A percentile compares a stretch with the other conserved stretches of the same genome.
Conservation (phyloP, 2,797 vertebrate species). For the Cyprinodon diabolis region DNA sequence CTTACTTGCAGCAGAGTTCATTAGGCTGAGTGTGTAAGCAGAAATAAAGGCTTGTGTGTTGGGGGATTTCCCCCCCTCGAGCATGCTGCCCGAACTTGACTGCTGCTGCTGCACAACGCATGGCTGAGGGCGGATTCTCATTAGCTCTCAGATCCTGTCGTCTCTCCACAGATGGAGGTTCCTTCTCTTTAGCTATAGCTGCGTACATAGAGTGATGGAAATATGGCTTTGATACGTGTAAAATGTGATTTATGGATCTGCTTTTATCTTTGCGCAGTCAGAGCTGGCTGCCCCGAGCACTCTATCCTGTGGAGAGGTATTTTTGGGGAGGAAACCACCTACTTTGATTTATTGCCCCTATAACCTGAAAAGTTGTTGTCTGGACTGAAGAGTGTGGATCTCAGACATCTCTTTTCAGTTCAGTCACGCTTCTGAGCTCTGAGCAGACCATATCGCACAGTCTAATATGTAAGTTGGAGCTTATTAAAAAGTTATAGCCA, state of each 20-base stretch:
- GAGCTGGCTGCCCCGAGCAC: conserved; percentile 70
- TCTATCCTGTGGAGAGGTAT: conserved; percentile 65
- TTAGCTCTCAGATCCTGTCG: conserved; percentile 77
- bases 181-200: conserved; percentile 57
- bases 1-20: conserved; percentile 73
- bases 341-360: conserved; percentile 77
- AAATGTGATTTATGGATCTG: conserved; percentile 80
- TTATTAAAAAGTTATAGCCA: conserved; percentile 4
- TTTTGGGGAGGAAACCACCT: conserved; percentile 76
- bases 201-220: conserved; percentile 77
- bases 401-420: conserved; percentile 55
- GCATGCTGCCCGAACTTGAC: conserved; percentile 81
- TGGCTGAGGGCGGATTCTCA: conserved; percentile 76
- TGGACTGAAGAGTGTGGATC: conserved; percentile 53
- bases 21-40: conserved; percentile 70
- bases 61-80: conserved; percentile 78
- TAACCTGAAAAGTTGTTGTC: conserved; percentile 54
- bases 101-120: conserved; percentile 68
- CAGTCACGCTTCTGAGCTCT: conserved; percentile 29
- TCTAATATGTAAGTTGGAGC: conserved; percentile 25
- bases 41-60: conserved; percentile 65
- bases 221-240: conserved; percentile 81
- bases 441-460: conserved; percentile 26
- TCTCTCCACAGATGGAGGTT: conserved; percentile 76
- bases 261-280: conserved; percentile 78